Conservation (phyloP, 2,888 invertebrate species). For the Phengaris arion region DNA sequence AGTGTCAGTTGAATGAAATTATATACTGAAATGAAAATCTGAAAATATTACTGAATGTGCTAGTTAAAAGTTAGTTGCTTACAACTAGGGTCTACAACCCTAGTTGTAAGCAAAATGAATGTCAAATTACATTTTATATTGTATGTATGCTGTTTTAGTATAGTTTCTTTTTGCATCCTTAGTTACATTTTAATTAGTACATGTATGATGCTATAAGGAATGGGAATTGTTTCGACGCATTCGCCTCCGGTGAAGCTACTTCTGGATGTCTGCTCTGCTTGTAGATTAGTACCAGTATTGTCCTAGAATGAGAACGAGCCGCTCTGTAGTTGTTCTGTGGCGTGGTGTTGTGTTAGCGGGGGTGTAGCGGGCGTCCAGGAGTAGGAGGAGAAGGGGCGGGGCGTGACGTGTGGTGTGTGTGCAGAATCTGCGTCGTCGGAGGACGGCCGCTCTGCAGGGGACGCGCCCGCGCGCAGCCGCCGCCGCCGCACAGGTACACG, state of each 20-base stretch:
- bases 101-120: conserved; percentile 47
- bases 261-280: conserved; percentile 36
- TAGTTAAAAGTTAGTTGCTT: conserved; percentile 74
- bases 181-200: conserved; percentile 71
- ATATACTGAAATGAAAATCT: conserved; percentile 49
- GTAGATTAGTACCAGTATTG: conserved; percentile 15
- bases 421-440: conserved; percentile 71
- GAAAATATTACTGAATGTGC: conserved; percentile 73
- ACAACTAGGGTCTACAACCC: no score
- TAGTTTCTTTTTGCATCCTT: conserved; percentile 45
- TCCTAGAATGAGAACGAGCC: neutral
- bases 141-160: neutral
- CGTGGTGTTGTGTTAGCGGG: neutral
- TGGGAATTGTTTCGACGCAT: conserved; percentile 38
- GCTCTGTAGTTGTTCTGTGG: neutral
- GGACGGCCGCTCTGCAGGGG: conserved; percentile 51
- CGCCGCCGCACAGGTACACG: conserved; percentile 52
- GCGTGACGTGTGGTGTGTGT: conserved; percentile 62
- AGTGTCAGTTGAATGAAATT: no score
- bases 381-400: conserved; percentile 15
- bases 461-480: conserved; percentile 50
- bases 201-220: conserved; percentile 50
- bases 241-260: neutral
- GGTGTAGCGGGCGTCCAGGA: neutral
- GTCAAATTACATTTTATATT: conserved; percentile 27